phyloP scores from a whole-genome alignment of 2,797 vertebrate species.

The Falco biarmicus region DNA sequence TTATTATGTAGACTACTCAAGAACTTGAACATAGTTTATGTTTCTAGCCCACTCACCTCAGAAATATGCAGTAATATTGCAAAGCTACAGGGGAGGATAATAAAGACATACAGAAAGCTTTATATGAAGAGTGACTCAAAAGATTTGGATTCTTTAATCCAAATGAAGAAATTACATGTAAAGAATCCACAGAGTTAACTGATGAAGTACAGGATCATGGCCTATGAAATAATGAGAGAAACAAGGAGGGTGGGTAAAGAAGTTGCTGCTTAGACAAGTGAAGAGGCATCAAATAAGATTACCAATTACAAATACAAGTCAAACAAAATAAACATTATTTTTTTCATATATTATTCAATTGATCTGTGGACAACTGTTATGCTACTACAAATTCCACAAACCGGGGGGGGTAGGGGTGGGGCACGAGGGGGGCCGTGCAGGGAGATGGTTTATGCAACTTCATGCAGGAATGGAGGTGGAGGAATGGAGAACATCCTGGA shows the following conservation, averaged over 20 bases:
- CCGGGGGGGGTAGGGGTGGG: not conserved
- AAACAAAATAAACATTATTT: not conserved
- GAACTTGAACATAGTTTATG: not conserved
- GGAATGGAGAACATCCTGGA: not conserved
- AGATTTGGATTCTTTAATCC: not conserved
- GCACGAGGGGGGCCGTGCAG: too few species aligned
- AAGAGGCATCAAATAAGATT: not conserved
- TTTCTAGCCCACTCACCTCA: not conserved
- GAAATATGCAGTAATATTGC: not conserved
- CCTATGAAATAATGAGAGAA: not conserved
- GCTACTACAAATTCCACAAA: not conserved
- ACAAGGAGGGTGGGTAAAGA: not conserved
- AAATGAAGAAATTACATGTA: not conserved
- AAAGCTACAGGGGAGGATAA: not conserved
- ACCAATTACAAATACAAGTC: not conserved
- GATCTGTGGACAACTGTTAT: not conserved
- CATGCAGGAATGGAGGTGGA: too few species aligned
- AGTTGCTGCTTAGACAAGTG: not conserved
- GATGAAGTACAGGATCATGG: not conserved
- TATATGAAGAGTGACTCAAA: not conserved
- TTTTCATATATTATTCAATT: not conserved
- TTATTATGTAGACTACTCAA: not conserved
- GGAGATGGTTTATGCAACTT: not conserved
- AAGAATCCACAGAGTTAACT: not conserved
- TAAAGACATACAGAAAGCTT: not conserved